Evolutionary conservation across 2,888 invertebrate species (phyloP), one percentile per base, ranked within the genome.

Genomic region (Aplocera efformata): DNA sequence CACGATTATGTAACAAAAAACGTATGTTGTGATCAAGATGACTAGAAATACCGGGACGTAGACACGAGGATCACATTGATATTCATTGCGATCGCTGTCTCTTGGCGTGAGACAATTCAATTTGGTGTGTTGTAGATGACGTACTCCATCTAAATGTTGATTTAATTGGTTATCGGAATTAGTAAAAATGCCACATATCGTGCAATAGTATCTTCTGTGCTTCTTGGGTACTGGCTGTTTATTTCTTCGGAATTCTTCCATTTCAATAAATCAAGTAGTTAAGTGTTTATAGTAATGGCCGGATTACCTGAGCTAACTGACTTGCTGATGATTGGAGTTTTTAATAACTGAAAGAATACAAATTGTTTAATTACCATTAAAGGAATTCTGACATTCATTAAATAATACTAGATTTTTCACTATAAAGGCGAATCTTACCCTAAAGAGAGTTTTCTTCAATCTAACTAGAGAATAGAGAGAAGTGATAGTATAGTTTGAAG

Each of bases 131-230:
- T 69, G 75, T 23, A 45, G 27, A 64, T 88, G 88, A 44, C 76
- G 73, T 54, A 76, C 60, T 39, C 88, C 86, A 54, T 80, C 73
- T 46, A 85, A 59, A 67, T 88, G 88, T 56, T 88, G 79, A 59
- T 73, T 68, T 53, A 82, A 72, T 67, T 88, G 88, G 58, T 70
- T 74, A 52, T 72, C 72, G 0, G 86, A 86, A 60, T 88, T 88
- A n/a, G 84, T 77, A 42, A 67, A 74, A 42, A 78, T 56, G 30
- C 73, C 60, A 60, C 88, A 88, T 38, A 67, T 47, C 9, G 67
- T 56, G 48, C 86, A 88, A 58, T 77, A 70, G 60, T 74, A 83
- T 56, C 67, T 71, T 48, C 60, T 61, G 42, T 67, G 64, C 50
- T 70, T 76, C 46, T 64, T 65, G 32, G 55, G 50, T 21, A 56